Conservation (phyloP, 2,113 vertebrate species). For the Camelus bactrianus region DNA sequence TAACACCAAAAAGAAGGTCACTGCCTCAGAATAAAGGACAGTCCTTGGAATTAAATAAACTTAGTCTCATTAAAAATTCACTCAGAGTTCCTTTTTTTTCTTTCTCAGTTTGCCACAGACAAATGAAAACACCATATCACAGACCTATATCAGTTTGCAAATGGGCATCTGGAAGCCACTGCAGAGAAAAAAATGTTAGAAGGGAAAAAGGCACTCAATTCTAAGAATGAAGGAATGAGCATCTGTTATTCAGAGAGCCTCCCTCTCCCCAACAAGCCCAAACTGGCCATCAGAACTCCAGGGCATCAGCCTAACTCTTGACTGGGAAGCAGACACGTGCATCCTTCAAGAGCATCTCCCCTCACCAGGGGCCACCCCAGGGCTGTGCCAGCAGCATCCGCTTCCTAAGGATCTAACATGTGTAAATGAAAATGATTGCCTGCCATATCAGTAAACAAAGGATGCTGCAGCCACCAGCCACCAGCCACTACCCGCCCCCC, state of each 20-base stretch:
- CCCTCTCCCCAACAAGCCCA: not conserved
- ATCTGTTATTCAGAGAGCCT: not conserved
- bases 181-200: not conserved
- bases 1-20: conserved; percentile 56
- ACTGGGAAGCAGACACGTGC: fast-evolving
- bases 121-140: conserved; percentile 52
- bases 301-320: no score
- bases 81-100: not conserved
- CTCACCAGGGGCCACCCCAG: not conserved
- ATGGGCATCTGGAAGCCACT: not conserved
- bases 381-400: not conserved
- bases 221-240: not conserved
- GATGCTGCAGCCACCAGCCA: no score
- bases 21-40: conserved; percentile 53
- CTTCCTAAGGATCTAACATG: not conserved
- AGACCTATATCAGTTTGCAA: not conserved
- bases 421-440: no score
- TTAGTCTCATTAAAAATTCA: conserved; percentile 46
- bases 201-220: not conserved
- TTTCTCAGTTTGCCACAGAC: conserved; percentile 34
- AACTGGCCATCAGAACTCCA: not conserved
- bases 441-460: no score
- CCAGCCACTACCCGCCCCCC: no score
- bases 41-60: conserved; percentile 70
- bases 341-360: not conserved